phyloP scores from a whole-genome alignment of 2,113 vertebrate species.

The Leptocoma aspasia region DNA sequence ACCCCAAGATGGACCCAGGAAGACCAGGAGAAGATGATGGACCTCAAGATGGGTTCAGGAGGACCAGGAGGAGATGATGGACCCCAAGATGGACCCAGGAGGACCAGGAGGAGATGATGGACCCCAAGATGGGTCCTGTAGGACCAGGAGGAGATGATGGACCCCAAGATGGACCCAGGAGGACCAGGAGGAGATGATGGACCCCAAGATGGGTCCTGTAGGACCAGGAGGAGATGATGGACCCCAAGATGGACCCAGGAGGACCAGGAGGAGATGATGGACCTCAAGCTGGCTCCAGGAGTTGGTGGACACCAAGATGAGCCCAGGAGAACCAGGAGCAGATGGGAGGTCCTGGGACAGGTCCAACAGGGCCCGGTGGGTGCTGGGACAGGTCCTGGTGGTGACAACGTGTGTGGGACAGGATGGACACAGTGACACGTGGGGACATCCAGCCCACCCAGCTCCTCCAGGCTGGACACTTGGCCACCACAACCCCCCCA shows the following conservation, averaged over 20 bases:
- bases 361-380: not conserved
- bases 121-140: not conserved
- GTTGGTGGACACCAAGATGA: too few relatives aligned
- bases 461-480: not conserved
- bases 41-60: too few relatives aligned
- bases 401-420: fast-evolving
- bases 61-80: not conserved
- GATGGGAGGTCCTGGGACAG: not conserved
- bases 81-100: fast-evolving
- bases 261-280: too few relatives aligned
- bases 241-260: fast-evolving
- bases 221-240: fast-evolving
- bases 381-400: not conserved
- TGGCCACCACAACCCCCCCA: fast-evolving
- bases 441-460: not conserved
- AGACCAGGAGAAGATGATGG: not conserved
- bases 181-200: not conserved
- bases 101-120: not conserved
- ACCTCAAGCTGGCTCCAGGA: too few relatives aligned
- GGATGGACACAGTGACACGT: fast-evolving
- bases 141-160: fast-evolving
- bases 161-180: too few relatives aligned
- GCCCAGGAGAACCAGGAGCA: not conserved
- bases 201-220: fast-evolving
- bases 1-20: not conserved